Percentiles rank a stretch among this genome's conserved stretches.
phyloP scores from a whole-genome alignment of 1,140 invertebrate species.

The Sarcophaga peregrina region DNA sequence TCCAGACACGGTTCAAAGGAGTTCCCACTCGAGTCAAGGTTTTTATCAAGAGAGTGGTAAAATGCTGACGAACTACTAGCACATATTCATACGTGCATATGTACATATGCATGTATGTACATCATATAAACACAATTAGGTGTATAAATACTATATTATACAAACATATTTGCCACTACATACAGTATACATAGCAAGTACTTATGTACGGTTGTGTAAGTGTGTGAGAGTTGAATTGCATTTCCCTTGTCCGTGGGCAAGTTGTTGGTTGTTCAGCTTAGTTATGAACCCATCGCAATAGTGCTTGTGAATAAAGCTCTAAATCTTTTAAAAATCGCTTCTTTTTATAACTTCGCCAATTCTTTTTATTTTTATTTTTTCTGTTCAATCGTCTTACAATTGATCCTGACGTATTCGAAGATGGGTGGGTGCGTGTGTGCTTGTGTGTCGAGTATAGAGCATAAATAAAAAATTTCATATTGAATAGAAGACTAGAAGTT shows the following conservation, averaged over 20 bases:
- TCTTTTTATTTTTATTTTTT: background rate
- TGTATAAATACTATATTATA: background rate
- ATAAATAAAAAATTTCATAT: background rate
- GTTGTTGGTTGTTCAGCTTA: background rate
- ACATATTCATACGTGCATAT: too few relatives aligned
- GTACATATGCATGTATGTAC: too few relatives aligned
- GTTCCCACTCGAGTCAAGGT: slow-evolving; percentile 25
- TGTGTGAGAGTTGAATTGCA: slow-evolving; percentile 9
- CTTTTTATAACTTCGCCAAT: background rate
- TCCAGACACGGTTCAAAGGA: slow-evolving; percentile 35
- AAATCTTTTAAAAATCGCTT: slow-evolving; percentile 35
- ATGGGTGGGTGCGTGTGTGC: background rate
- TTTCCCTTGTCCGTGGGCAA: background rate
- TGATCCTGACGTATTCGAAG: slow-evolving; percentile 3
- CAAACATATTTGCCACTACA: background rate
- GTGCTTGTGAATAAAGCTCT: slow-evolving; percentile 33
- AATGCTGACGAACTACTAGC: background rate
- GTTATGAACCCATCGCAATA: slow-evolving; percentile 27
- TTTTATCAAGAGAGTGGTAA: slow-evolving; percentile 30
- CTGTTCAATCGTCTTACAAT: background rate
- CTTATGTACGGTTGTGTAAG: too few relatives aligned
- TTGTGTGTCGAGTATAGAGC: background rate
- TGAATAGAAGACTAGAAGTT: background rate
- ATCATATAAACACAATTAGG: slow-evolving; percentile 25
- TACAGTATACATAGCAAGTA: background rate